Evolutionary conservation across 2,797 vertebrate species (phyloP).

Genomic region (Protosalanx chinensis): DNA sequence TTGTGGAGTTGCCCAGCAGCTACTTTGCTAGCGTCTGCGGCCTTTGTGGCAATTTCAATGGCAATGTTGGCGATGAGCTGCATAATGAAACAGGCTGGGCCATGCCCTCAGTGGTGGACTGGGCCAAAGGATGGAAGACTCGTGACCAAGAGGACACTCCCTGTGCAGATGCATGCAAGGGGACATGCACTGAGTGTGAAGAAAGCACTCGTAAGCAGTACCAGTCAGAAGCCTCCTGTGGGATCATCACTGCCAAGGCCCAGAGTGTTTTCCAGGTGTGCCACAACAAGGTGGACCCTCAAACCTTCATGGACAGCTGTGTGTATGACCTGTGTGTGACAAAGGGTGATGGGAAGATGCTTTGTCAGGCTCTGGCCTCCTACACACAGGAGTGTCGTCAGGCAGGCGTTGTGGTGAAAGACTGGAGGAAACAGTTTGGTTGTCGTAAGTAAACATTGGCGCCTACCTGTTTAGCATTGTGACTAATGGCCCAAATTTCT

Average conservation of each 20-base stretch:
- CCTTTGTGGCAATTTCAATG: constrained; percentile 82
- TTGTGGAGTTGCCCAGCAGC: constrained; percentile 66
- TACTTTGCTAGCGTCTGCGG: constrained; percentile 74
- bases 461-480: not conserved
- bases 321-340: constrained; percentile 74
- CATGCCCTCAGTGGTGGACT: constrained; percentile 48
- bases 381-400: constrained; percentile 72
- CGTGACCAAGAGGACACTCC: constrained; percentile 47
- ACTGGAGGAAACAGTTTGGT: constrained; percentile 71
- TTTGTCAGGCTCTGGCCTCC: constrained; percentile 71
- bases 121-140: constrained; percentile 76
- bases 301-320: constrained; percentile 71
- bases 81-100: constrained; percentile 26
- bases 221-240: constrained; percentile 59
- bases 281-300: constrained; percentile 63
- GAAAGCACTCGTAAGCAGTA: constrained; percentile 41
- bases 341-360: constrained; percentile 58
- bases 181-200: constrained; percentile 64
- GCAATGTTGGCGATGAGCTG: constrained; percentile 66
- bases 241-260: constrained; percentile 60
- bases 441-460: constrained; percentile 76
- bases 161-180: constrained; percentile 68
- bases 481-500: not conserved
- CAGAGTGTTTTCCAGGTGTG: constrained; percentile 68
- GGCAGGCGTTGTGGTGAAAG: constrained; percentile 59